These are phyloP conservation scores for Cotesia chilonis DNA, from an alignment of 1,140 invertebrate genomes.

Conservation along the genomic window DNA sequence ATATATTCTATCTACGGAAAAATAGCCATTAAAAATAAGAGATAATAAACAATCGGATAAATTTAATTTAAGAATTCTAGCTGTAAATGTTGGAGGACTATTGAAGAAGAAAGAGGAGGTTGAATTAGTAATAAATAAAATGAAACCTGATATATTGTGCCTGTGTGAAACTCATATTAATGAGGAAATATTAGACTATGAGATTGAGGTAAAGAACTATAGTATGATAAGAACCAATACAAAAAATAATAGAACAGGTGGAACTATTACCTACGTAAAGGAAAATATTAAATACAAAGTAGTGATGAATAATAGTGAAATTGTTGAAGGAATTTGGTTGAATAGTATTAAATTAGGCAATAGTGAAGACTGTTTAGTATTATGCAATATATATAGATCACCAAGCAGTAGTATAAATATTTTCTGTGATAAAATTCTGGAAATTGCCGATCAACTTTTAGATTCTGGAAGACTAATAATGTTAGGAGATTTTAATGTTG, in stretches of 20 bases:
- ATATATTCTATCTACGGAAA: too few relatives aligned
- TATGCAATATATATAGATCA: conserved; percentile 24
- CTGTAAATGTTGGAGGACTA: too few relatives aligned
- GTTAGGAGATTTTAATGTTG: conserved; percentile 1
- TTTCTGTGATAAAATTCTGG: conserved; percentile 22
- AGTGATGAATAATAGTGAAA: neutral
- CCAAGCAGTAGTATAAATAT: conserved; percentile 20
- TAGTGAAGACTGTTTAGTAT: neutral
- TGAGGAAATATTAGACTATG: conserved; percentile 19
- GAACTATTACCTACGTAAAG: conserved; percentile 17
- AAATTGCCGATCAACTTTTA: conserved; percentile 15
- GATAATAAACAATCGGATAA: too few relatives aligned
- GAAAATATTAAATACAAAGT: neutral
- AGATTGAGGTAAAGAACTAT: conserved; percentile 25
- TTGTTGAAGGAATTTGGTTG: conserved; percentile 9
- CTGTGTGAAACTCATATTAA: too few relatives aligned
- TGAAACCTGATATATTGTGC: too few relatives aligned
- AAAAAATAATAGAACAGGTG: conserved; percentile 28
- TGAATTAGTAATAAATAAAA: too few relatives aligned
- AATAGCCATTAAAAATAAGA: too few relatives aligned
- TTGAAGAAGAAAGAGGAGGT: too few relatives aligned
- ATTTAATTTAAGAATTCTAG: too few relatives aligned
- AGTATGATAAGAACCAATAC: conserved; percentile 13
- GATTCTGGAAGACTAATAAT: conserved; percentile 20
- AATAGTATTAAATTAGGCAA: neutral